Base-by-base conservation (phyloP, 2,113 vertebrate genomes). In the Notarius quadriscutis region DNA sequence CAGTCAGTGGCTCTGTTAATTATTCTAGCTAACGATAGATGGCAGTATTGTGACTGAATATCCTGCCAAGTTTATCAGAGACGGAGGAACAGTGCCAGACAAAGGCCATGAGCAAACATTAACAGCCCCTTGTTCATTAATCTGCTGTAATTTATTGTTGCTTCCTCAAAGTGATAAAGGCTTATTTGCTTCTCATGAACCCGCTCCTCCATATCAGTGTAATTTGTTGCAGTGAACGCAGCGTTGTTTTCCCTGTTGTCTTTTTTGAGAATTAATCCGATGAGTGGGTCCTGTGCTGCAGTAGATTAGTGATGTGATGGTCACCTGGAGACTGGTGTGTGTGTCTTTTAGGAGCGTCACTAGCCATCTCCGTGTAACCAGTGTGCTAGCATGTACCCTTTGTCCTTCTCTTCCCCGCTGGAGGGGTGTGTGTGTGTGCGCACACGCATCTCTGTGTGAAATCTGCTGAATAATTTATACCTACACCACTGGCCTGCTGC, bases 381-480 rank as follows among this genome's bases (percentile, higher is more conserved):
- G 30, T 71, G 83, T 58, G 55, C 27, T 60, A 25, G n/a, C 50
- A 6, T 41, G 41, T 41, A 27, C 34, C 53, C 51, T 53, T 27
- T 74, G 86, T 71, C 71, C 74, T 25, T 80, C 34, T 50, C 41
- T 75, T 80, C 27, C 27, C 27, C 60, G 11, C 77, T 75, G 25
- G 9, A 11, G 27, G 17, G 69, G 74, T 82, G 74, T 27, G 11
- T 84, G 89, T 90, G 88, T 88, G 87, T 87, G 81, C 34, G 22
- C 51, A 30, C 34, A 1, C 74, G 34, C 50, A 17, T 87, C 22
- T 75, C 62, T 82, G 48, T 83, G 82, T 83, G 84, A 79, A 83
- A 57, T 67, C 62, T 72, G 53, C 88, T 94, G 86, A 94, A 94
- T 94, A 91, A 94, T 94, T 94, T 89, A 95, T 91, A 75, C 14